Evolutionary conservation across 2,888 invertebrate genomes (phyloP).

Genomic region (Chorisops tibialis): DNA sequence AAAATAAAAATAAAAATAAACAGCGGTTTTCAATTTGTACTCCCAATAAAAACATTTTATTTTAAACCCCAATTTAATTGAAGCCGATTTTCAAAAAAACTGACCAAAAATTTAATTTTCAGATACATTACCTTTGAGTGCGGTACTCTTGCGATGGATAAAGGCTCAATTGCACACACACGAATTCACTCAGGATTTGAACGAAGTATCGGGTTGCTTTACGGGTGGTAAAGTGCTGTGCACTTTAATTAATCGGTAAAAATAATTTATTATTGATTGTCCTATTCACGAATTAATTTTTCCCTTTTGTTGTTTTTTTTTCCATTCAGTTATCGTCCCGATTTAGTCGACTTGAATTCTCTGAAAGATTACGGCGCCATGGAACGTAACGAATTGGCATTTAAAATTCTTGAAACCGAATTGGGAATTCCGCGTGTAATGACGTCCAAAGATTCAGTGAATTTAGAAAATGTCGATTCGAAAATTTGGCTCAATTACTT

Average conservation of each 20-base stretch:
- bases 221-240: constrained; percentile 50
- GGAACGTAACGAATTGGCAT: constrained; percentile 77
- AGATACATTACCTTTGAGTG: constrained; percentile 48
- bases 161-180: constrained; percentile 47
- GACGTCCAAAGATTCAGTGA: constrained; percentile 67
- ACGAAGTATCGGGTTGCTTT: constrained; percentile 50
- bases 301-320: background rate
- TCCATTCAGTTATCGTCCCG: constrained; percentile 78
- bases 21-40: too few species aligned
- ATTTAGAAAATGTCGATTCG: constrained; percentile 46
- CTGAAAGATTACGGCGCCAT: constrained; percentile 63
- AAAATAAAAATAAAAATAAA: too few species aligned
- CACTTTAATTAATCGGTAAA: constrained; percentile 50
- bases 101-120: background rate
- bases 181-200: constrained; percentile 46
- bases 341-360: constrained; percentile 73
- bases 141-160: constrained; percentile 50
- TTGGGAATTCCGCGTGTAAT: constrained; percentile 70
- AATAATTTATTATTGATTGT: background rate
- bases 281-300: background rate
- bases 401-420: constrained; percentile 80
- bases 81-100: too few species aligned
- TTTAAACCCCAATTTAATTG: too few species aligned
- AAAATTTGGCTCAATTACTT: constrained; percentile 70
- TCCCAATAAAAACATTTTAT: too few species aligned